phyloP scores from a whole-genome alignment of 2,797 vertebrate species.

The Peromyscus aztecus region DNA sequence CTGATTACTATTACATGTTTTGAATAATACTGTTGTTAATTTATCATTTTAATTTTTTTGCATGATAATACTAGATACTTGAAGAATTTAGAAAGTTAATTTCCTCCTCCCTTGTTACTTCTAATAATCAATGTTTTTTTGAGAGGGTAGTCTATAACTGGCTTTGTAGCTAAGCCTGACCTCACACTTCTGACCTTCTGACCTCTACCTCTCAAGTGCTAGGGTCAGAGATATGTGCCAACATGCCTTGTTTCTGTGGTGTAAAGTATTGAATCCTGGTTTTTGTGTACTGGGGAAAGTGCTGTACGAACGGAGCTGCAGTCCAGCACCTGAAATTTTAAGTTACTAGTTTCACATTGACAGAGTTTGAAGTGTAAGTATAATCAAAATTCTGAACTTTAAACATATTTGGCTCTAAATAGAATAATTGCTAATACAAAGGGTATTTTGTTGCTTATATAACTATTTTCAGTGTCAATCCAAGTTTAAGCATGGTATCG shows the following conservation, averaged over 20 bases:
- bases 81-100: constrained; percentile 3
- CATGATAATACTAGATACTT: not conserved
- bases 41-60: constrained; percentile 31
- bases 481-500: not conserved
- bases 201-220: not conserved
- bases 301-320: not conserved
- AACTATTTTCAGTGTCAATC: not conserved
- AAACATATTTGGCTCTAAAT: constrained; percentile 34
- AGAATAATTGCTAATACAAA: not conserved
- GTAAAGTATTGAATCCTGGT: too few species aligned
- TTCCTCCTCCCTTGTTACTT: not conserved
- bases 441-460: constrained; percentile 2
- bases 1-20: not conserved
- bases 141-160: not conserved
- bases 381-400: constrained; percentile 43
- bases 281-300: not conserved
- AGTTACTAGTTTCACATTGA: constrained; percentile 36
- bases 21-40: not conserved
- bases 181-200: not conserved
- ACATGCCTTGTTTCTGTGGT: not conserved
- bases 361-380: constrained; percentile 22
- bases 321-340: not conserved
- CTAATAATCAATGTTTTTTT: not conserved
- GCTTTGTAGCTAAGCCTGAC: not conserved
- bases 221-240: not conserved